These are phyloP conservation scores for Halictus ligatus DNA, from an alignment of 2,888 invertebrate species.

Conservation along the genomic window DNA sequence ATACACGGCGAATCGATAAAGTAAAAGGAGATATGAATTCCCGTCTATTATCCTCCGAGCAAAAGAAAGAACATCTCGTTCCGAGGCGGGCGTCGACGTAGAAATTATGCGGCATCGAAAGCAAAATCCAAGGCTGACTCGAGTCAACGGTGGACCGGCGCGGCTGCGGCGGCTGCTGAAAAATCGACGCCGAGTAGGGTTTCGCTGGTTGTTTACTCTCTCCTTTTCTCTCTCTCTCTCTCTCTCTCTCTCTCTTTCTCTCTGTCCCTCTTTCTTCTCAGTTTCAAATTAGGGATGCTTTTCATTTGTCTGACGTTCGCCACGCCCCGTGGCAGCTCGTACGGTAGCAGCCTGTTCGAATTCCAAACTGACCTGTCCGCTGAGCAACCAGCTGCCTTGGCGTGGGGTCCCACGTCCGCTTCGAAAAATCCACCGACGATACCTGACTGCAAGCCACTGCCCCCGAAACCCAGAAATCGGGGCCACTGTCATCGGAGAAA, in stretches of 20 bases:
- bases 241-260: constrained; percentile 38
- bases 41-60: neutral
- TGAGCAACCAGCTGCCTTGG: constrained; percentile 60
- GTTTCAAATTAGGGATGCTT: constrained; percentile 84
- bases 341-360: constrained; percentile 78
- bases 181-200: constrained; percentile 33
- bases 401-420: constrained; percentile 54
- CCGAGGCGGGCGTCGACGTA: neutral
- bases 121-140: neutral
- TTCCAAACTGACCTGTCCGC: constrained; percentile 76
- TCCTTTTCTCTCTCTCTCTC: too few relatives aligned
- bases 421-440: constrained; percentile 44
- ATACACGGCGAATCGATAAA: neutral
- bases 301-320: constrained; percentile 83
- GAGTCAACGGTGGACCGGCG: neutral
- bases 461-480: neutral
- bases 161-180: constrained; percentile 17
- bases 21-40: constrained; percentile 1
- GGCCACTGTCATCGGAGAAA: neutral
- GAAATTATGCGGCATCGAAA: constrained; percentile 11
- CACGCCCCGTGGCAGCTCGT: constrained; percentile 82
- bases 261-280: constrained; percentile 69
- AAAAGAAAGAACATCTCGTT: neutral
- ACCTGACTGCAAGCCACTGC: neutral
- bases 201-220: constrained; percentile 81